Evolutionary conservation across 1,140 invertebrate species (phyloP).

Genomic region (Achroia grisella): DNA sequence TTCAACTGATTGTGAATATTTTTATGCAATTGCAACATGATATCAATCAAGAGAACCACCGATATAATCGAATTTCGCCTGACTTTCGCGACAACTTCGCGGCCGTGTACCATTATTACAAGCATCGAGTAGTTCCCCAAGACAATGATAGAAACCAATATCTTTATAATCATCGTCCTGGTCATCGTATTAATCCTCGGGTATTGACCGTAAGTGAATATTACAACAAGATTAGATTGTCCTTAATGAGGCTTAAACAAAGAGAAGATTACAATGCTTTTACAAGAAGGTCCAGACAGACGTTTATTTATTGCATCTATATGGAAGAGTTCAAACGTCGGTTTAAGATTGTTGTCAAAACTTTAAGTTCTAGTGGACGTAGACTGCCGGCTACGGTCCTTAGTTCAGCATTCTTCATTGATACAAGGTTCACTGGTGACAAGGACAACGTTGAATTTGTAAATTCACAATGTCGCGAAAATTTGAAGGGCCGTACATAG

Average conservation of each 20-base stretch:
- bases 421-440: background rate
- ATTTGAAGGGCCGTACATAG: background rate
- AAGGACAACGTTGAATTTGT: background rate
- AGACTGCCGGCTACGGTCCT: background rate
- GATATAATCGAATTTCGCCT: background rate
- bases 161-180: no score
- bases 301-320: background rate
- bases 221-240: background rate
- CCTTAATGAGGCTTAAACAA: background rate
- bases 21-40: background rate
- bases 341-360: background rate
- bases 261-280: background rate
- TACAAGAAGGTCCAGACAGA: background rate
- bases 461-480: background rate
- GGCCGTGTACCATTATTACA: constrained; percentile 1
- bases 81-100: background rate
- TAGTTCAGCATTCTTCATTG: background rate
- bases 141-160: no score
- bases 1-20: background rate
- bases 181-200: no score
- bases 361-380: no score
- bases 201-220: background rate
- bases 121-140: background rate
- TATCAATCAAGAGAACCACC: background rate
- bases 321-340: background rate